Evolutionary conservation across 2,113 vertebrate species (phyloP), one percentile per base, ranked within the genome.

Genomic region (Micromys minutus): DNA sequence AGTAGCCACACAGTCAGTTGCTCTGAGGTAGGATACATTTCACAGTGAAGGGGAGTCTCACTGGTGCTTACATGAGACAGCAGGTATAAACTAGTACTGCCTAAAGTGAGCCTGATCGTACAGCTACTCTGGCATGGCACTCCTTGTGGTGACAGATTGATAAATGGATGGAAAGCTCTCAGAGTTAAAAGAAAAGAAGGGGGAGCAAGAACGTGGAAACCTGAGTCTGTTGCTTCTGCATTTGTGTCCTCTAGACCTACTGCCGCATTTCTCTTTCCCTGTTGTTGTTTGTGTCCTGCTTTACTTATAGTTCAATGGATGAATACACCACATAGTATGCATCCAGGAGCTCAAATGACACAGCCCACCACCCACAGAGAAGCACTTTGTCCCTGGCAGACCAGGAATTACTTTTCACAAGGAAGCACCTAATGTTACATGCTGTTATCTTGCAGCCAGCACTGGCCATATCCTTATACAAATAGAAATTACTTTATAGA

Each of bases 321-420:
- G 22, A 5, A 34, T 69, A 12, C 45, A 83, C 36, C 45, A 89
- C n/a, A 9, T 29, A 92, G 36, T n/a, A n/a, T n/a, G n/a, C n/a
- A n/a, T 45, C 57, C 5, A 7, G 7, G 15, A 45, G 80, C 29
- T 93, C 65, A 92, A 69, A 84, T 29, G 90, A 31, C 21, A 90
- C 52, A 52, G 65, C 65, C 50, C 8, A 13, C 52, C 61, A 92
- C 59, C 39, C 59, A 45, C 61, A 86, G 10, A 89, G 61, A 71
- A 21, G 34, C n/a, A 95, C 3, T 55, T 6, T 57, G 61, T 79
- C 57, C 94, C 61, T 55, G 24, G 19, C 22, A 75, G 42, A 39
- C 50, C 29, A 93, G 91, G 34, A 95, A 65, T 29, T 86, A 67
- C 24, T 77, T 89, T 93, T 83, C 89, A 96, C 76, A 91, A 77